A percentile compares a stretch with the other conserved stretches of the same genome.
Conservation (phyloP, 2,888 invertebrate genomes). For the Cerastoderma edule region DNA sequence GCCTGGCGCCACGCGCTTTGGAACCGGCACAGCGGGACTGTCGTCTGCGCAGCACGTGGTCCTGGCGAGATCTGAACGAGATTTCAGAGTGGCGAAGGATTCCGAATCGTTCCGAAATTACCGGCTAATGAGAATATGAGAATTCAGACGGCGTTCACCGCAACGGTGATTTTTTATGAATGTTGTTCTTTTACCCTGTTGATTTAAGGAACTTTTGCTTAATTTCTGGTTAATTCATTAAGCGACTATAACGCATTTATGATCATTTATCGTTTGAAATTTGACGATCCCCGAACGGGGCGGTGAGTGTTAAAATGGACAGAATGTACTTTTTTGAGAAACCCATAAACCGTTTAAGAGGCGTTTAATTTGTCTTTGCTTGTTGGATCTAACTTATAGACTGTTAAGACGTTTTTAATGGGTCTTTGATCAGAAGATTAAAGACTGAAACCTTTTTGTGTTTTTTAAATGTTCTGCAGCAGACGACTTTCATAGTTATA, state of each 20-base stretch:
- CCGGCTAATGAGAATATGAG: conserved; percentile 18
- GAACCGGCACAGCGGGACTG: conserved; percentile 48
- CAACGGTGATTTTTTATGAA: not conserved
- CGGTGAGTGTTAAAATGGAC: conserved; percentile 12
- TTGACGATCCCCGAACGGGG: conserved; percentile 42
- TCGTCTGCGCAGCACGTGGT: conserved; percentile 58
- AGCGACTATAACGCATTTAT: not conserved
- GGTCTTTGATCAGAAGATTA: conserved; percentile 22
- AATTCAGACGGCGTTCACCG: conserved; percentile 7
- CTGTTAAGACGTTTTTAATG: conserved; percentile 19
- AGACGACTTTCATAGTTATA: no score
- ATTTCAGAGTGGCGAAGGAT: not conserved
- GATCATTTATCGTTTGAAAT: conserved; percentile 42
- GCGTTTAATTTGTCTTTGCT: conserved; percentile 16
- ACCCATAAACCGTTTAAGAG: not conserved
- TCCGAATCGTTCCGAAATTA: conserved; percentile 11
- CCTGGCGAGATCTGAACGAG: conserved; percentile 30
- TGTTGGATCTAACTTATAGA: conserved; percentile 14
- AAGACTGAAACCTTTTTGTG: no score
- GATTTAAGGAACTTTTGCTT: conserved; percentile 6
- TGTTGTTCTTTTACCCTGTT: not conserved
- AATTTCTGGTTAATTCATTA: conserved; percentile 54
- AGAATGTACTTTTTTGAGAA: not conserved
- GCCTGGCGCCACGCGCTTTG: conserved; percentile 55
- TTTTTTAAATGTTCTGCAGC: no score